Conservation (phyloP, 2,888 invertebrate species). For the Idaea biselata region DNA sequence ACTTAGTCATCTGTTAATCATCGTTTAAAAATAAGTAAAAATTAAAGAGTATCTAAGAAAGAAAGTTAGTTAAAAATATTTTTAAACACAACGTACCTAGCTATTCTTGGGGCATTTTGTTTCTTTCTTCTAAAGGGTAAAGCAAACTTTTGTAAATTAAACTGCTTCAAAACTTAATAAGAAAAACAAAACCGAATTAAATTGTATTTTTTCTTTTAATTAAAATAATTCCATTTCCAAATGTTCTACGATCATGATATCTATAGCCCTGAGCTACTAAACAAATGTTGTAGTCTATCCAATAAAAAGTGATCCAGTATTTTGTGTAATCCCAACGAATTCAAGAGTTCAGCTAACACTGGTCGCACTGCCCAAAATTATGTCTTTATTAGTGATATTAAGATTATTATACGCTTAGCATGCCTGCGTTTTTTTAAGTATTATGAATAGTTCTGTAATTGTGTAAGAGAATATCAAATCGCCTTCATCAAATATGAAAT, state of each 20-base stretch:
- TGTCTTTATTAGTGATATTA: conserved; percentile 66
- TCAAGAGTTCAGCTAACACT: neutral
- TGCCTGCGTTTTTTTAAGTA: conserved; percentile 30
- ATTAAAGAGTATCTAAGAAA: no score
- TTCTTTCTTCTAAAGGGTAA: neutral
- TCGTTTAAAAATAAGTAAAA: no score
- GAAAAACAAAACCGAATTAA: neutral
- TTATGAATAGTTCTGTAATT: conserved; percentile 32
- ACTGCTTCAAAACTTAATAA: neutral
- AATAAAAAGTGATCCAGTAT: conserved; percentile 36
- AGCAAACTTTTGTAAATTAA: neutral
- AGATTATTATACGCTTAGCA: conserved; percentile 49
- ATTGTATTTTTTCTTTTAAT: conserved; percentile 22
- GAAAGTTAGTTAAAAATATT: no score
- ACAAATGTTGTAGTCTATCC: conserved; percentile 42
- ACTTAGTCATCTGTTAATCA: no score
- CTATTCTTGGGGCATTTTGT: no score
- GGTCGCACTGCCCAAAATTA: conserved; percentile 48
- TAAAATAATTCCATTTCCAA: conserved; percentile 42
- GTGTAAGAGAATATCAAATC: conserved; percentile 13
- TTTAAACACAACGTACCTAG: no score
- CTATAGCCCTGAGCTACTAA: conserved; percentile 55
- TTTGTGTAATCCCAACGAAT: conserved; percentile 6
- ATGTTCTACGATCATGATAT: conserved; percentile 57
- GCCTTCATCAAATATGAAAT: conserved; percentile 2